Percentiles rank a stretch among this genome's conserved stretches.
phyloP scores from a whole-genome alignment of 1,140 invertebrate species.

The Pogonomyrmex barbatus region DNA sequence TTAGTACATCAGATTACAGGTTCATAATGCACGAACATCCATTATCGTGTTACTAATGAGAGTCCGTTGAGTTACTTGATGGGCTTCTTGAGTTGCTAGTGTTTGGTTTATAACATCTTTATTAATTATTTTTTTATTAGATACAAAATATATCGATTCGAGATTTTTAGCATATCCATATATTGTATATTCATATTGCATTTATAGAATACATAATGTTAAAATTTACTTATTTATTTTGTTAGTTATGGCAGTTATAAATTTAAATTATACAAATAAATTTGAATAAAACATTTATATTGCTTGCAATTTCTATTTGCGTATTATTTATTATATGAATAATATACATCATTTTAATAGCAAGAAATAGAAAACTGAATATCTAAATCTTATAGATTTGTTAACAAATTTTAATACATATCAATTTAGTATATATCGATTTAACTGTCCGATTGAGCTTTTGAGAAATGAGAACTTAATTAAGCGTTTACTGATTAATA shows the following conservation, averaged over 20 bases:
- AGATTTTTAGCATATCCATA: not conserved
- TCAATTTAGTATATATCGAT: not conserved
- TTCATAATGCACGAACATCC: conserved; percentile 33
- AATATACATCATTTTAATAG: not conserved
- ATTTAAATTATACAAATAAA: not conserved
- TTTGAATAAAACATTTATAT: not conserved
- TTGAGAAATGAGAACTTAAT: not conserved
- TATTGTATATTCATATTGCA: not conserved
- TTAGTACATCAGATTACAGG: conserved; percentile 48
- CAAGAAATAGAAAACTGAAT: not conserved
- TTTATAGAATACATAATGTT: not conserved
- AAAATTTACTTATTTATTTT: not conserved
- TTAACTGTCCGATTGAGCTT: not conserved
- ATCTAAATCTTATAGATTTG: conserved; percentile 15
- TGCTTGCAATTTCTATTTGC: conserved; percentile 3
- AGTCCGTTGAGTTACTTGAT: not conserved
- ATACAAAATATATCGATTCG: not conserved
- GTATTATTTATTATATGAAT: not conserved
- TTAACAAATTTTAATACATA: not conserved
- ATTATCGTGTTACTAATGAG: conserved; percentile 52
- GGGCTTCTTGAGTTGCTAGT: not conserved
- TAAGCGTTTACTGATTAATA: conserved; percentile 22
- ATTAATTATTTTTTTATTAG: not conserved
- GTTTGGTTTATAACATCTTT: conserved; percentile 9
- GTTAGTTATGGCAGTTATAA: not conserved